Evolutionary conservation across 2,888 invertebrate genomes (phyloP).

Genomic region (Schizotus pectinicornis): DNA sequence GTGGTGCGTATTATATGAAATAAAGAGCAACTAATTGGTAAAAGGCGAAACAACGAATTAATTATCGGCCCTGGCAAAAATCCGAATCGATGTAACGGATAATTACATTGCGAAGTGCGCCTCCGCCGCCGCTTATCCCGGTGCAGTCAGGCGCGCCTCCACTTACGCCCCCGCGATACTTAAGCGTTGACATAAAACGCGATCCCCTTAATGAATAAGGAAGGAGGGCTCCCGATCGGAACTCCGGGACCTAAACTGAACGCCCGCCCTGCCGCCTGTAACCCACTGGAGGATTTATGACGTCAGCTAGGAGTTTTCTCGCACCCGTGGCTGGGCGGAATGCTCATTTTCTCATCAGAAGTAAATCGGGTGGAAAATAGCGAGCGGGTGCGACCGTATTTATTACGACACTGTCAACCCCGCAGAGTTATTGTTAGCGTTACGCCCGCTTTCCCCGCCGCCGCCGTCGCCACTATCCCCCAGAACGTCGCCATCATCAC

Average conservation of each 20-base stretch:
- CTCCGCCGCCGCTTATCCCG: no score
- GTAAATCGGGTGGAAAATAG: conserved; percentile 60
- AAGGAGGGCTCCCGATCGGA: conserved; percentile 3
- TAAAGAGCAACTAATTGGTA: no score
- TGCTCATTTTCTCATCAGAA: conserved; percentile 59
- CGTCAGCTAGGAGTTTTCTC: conserved; percentile 48
- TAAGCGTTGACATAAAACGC: conserved; percentile 14
- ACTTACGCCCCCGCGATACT: conserved; percentile 13
- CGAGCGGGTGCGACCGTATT: conserved; percentile 54
- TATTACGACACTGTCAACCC: conserved; percentile 57
- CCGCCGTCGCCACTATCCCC: conserved; percentile 7
- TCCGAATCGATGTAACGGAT: no score
- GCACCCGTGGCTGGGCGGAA: conserved; percentile 51
- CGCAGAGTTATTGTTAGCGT: conserved; percentile 58
- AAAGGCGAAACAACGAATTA: no score
- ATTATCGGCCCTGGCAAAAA: no score
- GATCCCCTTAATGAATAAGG: conserved; percentile 24
- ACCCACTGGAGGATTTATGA: conserved; percentile 39
- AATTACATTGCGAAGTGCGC: no score
- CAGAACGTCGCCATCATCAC: conserved; percentile 5
- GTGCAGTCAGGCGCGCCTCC: background rate
- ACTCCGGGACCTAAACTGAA: conserved; percentile 10
- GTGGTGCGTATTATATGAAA: no score
- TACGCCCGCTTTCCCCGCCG: conserved; percentile 14
- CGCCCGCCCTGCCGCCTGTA: conserved; percentile 9